Evolutionary conservation across 1,140 invertebrate species (phyloP).

Genomic region (Eurosta solidaginis): DNA sequence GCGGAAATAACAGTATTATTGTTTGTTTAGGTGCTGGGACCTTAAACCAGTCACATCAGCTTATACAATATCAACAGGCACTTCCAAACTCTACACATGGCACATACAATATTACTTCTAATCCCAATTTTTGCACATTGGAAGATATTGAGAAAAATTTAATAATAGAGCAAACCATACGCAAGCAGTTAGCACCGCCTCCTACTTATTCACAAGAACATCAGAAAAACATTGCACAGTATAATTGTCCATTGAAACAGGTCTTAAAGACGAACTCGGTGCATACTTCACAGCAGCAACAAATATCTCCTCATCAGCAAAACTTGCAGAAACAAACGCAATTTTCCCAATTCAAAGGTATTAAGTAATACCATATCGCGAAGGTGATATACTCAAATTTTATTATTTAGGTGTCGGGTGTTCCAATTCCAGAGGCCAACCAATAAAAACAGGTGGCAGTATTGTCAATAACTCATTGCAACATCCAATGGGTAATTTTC

Average conservation of each 20-base stretch:
- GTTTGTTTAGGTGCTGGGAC: too few relatives aligned
- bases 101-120: conserved; percentile 37
- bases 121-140: conserved; percentile 50
- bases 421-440: conserved; percentile 39
- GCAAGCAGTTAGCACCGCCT: conserved; percentile 38
- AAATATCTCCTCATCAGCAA: conserved; percentile 3
- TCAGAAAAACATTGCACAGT: conserved; percentile 22
- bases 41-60: not conserved
- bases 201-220: not conserved
- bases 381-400: not conserved
- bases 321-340: not conserved
- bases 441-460: conserved; percentile 5
- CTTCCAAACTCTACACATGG: not conserved
- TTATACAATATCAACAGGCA: not conserved
- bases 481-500: conserved; percentile 32
- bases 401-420: conserved; percentile 39
- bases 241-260: conserved; percentile 2
- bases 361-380: not conserved
- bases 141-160: conserved; percentile 58
- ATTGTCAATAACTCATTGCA: conserved; percentile 32
- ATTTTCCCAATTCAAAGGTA: not conserved
- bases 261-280: not conserved
- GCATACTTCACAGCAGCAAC: conserved; percentile 1
- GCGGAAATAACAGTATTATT: too few relatives aligned
- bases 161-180: conserved; percentile 53